A percentile compares a stretch with the other conserved stretches of the same genome.
phyloP scores from a whole-genome alignment of 2,888 invertebrate species.

The Eupithecia centaureata region DNA sequence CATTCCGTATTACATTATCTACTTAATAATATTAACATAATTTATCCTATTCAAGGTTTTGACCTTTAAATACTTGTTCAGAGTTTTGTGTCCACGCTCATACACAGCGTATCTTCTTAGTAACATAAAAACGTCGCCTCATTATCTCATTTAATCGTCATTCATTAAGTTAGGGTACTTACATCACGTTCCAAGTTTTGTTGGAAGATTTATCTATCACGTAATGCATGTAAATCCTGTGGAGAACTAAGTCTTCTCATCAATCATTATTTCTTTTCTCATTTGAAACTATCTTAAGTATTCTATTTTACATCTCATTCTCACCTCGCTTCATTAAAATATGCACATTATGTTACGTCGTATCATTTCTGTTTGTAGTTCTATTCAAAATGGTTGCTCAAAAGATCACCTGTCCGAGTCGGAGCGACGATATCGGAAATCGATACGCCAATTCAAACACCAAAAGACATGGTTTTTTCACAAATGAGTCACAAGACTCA shows the following conservation, averaged over 20 bases:
- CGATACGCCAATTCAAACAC: constrained; percentile 72
- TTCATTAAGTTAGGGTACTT: neutral
- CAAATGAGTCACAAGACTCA: constrained; percentile 81
- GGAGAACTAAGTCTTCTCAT: neutral
- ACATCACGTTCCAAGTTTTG: neutral
- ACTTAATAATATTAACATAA: constrained; percentile 44
- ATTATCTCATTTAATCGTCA: constrained; percentile 18
- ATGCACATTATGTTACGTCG: constrained; percentile 83
- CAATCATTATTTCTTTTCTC: neutral
- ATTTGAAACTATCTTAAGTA: constrained; percentile 12
- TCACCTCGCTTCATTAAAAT: constrained; percentile 71
- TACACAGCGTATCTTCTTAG: constrained; percentile 26
- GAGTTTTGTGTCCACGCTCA: constrained; percentile 32
- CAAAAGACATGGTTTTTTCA: constrained; percentile 83
- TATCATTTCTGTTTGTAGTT: constrained; percentile 84
- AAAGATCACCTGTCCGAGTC: constrained; percentile 82
- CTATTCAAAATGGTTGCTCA: constrained; percentile 84
- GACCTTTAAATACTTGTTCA: constrained; percentile 45
- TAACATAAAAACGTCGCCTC: constrained; percentile 7
- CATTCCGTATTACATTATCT: constrained; percentile 38
- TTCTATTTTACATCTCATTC: constrained; percentile 37
- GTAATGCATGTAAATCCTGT: neutral
- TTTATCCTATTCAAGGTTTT: constrained; percentile 49
- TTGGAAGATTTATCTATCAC: neutral
- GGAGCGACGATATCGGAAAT: constrained; percentile 81